A percentile compares a stretch with the other conserved stretches of the same genome.
phyloP scores from a whole-genome alignment of 1,140 invertebrate genomes.

The Phymorhynchus buccinoides region DNA sequence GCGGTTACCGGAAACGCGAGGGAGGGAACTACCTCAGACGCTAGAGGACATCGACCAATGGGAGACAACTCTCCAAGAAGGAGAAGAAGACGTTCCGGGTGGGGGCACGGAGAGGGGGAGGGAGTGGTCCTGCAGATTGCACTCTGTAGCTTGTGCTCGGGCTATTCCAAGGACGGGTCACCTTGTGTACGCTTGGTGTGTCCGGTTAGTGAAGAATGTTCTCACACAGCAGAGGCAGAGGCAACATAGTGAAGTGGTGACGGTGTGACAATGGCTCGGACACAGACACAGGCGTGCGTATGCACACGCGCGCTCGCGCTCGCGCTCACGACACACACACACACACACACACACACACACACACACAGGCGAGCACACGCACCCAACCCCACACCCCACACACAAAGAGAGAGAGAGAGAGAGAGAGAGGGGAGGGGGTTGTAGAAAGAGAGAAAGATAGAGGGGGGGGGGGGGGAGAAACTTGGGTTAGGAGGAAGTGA shows the following conservation, averaged over 20 bases:
- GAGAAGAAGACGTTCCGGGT: not conserved
- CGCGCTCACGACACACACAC: not conserved
- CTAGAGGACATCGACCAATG: conserved; percentile 32
- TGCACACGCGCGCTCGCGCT: too few relatives aligned
- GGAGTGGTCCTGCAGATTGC: not conserved
- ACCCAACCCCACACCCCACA: not conserved
- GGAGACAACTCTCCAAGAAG: not conserved
- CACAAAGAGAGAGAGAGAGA: too few relatives aligned
- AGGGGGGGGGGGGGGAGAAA: too few relatives aligned
- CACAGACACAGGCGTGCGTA: not conserved
- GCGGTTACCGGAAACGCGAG: conserved; percentile 8
- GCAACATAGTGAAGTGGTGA: not conserved
- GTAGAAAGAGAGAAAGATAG: too few relatives aligned
- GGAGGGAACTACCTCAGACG: conserved; percentile 22
- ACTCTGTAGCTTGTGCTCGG: not conserved
- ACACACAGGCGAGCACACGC: not conserved
- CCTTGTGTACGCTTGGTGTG: not conserved
- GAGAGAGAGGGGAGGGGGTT: too few relatives aligned
- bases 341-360: not conserved
- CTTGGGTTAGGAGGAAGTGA: too few relatives aligned
- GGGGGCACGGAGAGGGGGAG: too few relatives aligned
- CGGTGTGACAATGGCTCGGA: not conserved
- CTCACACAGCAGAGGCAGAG: not conserved
- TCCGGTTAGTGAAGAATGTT: not conserved
- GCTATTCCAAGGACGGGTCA: not conserved